A percentile compares a stretch with the other conserved stretches of the same genome.
These are phyloP conservation scores for Sylvilagus floridanus DNA, from an alignment of 2,797 vertebrate genomes.

Conservation along the genomic window DNA sequence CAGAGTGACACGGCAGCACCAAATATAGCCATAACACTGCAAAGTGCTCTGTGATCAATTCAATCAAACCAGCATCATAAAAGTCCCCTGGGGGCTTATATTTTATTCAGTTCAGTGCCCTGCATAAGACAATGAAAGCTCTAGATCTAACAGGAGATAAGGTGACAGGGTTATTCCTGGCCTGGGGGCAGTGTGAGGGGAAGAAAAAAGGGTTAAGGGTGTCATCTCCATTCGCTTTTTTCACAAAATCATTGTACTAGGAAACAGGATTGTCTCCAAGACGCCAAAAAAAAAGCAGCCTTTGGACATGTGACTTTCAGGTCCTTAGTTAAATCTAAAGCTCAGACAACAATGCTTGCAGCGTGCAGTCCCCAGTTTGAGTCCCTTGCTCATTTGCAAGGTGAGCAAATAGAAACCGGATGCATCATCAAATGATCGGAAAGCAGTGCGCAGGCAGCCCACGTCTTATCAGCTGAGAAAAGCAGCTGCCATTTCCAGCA, in stretches of 20 bases:
- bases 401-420: neutral
- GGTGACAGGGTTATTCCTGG: neutral
- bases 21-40: neutral
- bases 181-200: neutral
- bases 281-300: neutral
- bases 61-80: neutral
- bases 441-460: neutral
- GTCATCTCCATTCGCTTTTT: neutral
- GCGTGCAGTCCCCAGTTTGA: too few relatives aligned
- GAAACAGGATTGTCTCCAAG: neutral
- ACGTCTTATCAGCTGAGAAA: neutral
- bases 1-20: neutral
- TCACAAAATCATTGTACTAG: neutral
- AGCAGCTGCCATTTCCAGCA: neutral
- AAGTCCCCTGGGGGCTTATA: neutral
- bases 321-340: neutral
- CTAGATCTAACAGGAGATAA: neutral
- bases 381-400: neutral
- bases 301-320: neutral
- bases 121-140: neutral
- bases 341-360: neutral
- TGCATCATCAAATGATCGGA: neutral
- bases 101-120: neutral
- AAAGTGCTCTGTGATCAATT: neutral
- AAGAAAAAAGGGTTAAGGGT: neutral